Base-by-base conservation (phyloP, 2,113 vertebrate genomes). In the Platysteira castanea region DNA sequence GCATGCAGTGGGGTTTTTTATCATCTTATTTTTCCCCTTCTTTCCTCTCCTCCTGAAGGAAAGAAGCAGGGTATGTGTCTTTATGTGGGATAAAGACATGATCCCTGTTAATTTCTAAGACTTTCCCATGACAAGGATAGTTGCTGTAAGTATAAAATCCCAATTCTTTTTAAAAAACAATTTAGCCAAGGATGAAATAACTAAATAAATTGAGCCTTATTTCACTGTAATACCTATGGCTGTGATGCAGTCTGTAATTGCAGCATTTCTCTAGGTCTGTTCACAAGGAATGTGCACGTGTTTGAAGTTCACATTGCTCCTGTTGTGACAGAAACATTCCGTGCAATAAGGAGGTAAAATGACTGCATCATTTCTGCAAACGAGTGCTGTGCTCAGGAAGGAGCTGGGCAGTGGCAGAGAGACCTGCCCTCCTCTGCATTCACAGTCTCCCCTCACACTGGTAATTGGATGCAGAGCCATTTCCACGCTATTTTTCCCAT, bases 1-100 rank as follows among this genome's bases (percentile, higher is more conserved):
- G 14, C 37, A 46, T 10, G 24, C 2, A 14, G 2, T 12, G 27
- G 6, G 4, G 0, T 12, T 57, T 53, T 54, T 23, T 7, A 24
- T 56, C 13, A 23, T 41, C 63, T 69, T 4, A 20, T 49, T 63
- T 83, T 33, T 1, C n/a, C 15, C 11, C 10, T 54, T 68, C 16
- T 41, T 85, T 80, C 22, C 20, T 7, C 24, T 28, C 49, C n/a
- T 53, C 6, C 42, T 56, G 56, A 60, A 68, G 35, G 28, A 70
- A 78, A 81, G 33, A 35, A 44, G 47, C 30, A n/a, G n/a, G n/a
- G n/a, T n/a, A n/a, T n/a, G n/a, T n/a, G n/a, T n/a, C n/a, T n/a
- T n/a, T n/a, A 30, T 30, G 7, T 47, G 52, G 7, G 71, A 81
- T 46, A 46, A 74, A 63, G 24, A 44, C 27, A 13, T 2, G 2